Evolutionary conservation across 2,113 vertebrate species (phyloP).

Genomic region (Caretta caretta): DNA sequence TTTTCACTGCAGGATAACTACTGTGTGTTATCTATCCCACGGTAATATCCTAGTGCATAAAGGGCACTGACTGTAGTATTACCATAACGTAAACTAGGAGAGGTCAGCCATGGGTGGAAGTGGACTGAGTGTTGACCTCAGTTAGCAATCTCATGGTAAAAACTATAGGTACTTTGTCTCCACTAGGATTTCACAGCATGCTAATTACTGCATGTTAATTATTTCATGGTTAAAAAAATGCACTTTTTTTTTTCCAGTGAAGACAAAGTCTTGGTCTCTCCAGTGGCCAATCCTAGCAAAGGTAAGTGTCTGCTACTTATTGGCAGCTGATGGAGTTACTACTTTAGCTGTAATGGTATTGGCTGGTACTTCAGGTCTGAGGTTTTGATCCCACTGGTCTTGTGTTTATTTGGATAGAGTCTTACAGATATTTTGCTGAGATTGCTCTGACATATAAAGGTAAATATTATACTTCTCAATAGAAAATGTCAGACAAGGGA

Average conservation of each 20-base stretch:
- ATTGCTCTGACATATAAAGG: background rate
- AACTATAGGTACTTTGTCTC: background rate
- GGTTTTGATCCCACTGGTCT: background rate
- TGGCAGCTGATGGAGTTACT: background rate
- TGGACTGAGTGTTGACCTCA: background rate
- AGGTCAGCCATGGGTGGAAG: background rate
- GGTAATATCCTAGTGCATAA: background rate
- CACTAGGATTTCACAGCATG: background rate
- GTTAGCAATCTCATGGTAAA: background rate
- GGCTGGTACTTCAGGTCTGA: background rate
- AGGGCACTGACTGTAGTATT: background rate
- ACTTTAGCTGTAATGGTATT: background rate
- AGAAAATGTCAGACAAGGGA: slow-evolving; percentile 10
- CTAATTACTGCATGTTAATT: background rate
- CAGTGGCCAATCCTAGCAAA: background rate
- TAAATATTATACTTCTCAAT: background rate
- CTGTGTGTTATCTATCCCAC: background rate
- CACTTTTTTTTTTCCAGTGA: background rate
- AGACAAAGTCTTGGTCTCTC: background rate
- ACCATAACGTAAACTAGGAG: background rate
- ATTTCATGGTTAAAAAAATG: background rate
- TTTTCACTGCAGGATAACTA: background rate
- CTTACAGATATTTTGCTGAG: background rate
- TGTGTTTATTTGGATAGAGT: accelerated
- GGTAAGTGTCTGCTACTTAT: background rate